Evolutionary conservation across 2,888 invertebrate genomes (phyloP), one percentile per base, ranked within the genome.

Genomic region (Trisateles emortualis): DNA sequence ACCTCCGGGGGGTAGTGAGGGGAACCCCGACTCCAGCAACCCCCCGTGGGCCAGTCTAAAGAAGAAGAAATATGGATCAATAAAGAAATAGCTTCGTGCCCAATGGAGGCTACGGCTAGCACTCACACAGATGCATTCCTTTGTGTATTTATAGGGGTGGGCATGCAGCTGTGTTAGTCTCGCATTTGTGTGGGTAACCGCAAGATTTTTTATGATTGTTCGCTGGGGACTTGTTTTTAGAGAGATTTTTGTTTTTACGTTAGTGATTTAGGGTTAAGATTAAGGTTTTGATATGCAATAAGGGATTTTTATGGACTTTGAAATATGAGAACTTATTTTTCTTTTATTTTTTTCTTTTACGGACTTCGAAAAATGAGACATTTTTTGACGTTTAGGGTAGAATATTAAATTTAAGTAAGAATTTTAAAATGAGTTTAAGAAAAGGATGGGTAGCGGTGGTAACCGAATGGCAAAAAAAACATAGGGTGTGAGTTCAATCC

Each of bases 1-100:
- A 90, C 88, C 84, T 83, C 84, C 78, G 74, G 71, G 78, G 78
- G 76, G 77, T 66, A 1, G 40, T 57, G 64, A 58, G 60, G 52
- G 51, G 53, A 39, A 43, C 59, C 49, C 59, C 58, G 33, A 47
- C 65, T 66, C 59, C 64, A 48, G 38, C 52, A 62, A 60, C 79
- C 75, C 83, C 68, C 68, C 64, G 64, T 65, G 72, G 87, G 87
- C 71, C 87, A 88, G 90, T 89, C 89, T 90, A 80, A 91, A 92
- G 92, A 92, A 91, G 88, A 93, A 93, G 93, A 93, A 93, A 93
- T 93, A 93, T 93, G 93, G 93, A 93, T 93, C 93, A 90, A 93
- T 93, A 93, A 93, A 93, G 93, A 93, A 93, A 92, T 92, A 85
- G 91, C 92, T 82, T 82, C 54, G 87, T 91, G 92, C 89, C 92